Evolutionary conservation across 2,888 invertebrate genomes (phyloP).

Genomic region (Camponotus fellah): DNA sequence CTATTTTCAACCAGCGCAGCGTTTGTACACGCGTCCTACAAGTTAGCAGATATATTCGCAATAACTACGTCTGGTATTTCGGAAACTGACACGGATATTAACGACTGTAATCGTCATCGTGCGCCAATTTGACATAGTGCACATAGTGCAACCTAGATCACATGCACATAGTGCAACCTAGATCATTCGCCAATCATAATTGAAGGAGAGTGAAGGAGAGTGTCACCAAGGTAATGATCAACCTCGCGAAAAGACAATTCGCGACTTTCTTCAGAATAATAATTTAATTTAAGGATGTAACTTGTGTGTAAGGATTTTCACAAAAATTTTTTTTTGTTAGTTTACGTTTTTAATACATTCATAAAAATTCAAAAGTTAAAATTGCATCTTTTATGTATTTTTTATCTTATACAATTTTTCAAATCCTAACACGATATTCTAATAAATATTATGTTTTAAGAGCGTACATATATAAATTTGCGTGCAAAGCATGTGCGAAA

Average conservation of each 20-base stretch:
- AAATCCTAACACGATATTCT: too few relatives aligned
- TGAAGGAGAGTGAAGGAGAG: not conserved
- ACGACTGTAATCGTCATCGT: conserved; percentile 72
- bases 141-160: not conserved
- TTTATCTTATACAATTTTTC: too few relatives aligned
- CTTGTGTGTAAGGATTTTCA: not conserved
- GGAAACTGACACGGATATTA: conserved; percentile 80
- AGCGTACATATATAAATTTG: too few relatives aligned
- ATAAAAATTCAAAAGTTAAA: too few relatives aligned
- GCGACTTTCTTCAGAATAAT: not conserved
- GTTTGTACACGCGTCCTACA: conserved; percentile 74
- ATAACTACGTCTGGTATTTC: conserved; percentile 79
- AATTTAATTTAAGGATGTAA: not conserved
- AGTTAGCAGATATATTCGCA: conserved; percentile 75
- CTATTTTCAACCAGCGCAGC: conserved; percentile 81
- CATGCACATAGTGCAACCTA: not conserved
- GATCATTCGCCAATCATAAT: not conserved
- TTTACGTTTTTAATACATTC: too few relatives aligned
- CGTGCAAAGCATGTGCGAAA: not conserved
- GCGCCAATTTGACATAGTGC: conserved; percentile 24
- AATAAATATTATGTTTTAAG: not conserved
- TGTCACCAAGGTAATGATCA: not conserved
- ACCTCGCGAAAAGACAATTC: not conserved
- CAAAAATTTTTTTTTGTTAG: too few relatives aligned
- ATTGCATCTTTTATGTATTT: too few relatives aligned